Conservation (phyloP, 2,888 invertebrate genomes). For the Phaedon cochleariae region DNA sequence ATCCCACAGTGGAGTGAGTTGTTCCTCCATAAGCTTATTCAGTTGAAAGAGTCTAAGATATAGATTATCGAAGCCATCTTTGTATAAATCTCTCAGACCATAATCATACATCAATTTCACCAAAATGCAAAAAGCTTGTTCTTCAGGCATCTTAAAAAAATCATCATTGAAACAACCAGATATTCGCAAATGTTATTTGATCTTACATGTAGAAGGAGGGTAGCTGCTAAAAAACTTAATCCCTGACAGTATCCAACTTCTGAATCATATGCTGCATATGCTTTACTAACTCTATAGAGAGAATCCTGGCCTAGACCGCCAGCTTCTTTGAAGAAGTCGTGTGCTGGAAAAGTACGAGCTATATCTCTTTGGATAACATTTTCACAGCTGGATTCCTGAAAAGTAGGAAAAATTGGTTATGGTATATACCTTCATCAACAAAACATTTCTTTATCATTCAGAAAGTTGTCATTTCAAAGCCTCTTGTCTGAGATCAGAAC, state of each 20-base stretch:
- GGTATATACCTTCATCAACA: no score
- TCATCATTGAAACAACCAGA: background rate
- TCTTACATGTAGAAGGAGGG: constrained; percentile 91
- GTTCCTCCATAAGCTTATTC: constrained; percentile 92
- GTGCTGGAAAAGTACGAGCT: constrained; percentile 97
- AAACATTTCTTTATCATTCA: no score
- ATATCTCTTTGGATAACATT: constrained; percentile 96
- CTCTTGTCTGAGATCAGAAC: no score
- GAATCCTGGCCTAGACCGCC: constrained; percentile 97
- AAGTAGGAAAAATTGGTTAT: background rate
- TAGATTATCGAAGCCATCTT: constrained; percentile 95
- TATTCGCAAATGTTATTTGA: background rate
- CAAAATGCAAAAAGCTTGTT: constrained; percentile 97
- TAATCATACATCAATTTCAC: constrained; percentile 98
- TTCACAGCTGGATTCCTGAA: constrained; percentile 92
- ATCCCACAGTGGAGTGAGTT: constrained; percentile 80
- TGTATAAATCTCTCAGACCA: constrained; percentile 91
- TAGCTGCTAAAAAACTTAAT: constrained; percentile 96
- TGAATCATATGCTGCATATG: constrained; percentile 95
- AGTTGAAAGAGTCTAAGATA: constrained; percentile 95
- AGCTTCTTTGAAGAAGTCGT: constrained; percentile 95
- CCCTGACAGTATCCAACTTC: constrained; percentile 99
- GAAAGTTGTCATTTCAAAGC: no score
- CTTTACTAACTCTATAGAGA: constrained; percentile 93
- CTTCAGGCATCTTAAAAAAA: constrained; percentile 92